A percentile compares a stretch with the other conserved stretches of the same genome.
These are phyloP conservation scores for Ophonus ardosiacus DNA, from an alignment of 2,888 invertebrate species.

Conservation along the genomic window DNA sequence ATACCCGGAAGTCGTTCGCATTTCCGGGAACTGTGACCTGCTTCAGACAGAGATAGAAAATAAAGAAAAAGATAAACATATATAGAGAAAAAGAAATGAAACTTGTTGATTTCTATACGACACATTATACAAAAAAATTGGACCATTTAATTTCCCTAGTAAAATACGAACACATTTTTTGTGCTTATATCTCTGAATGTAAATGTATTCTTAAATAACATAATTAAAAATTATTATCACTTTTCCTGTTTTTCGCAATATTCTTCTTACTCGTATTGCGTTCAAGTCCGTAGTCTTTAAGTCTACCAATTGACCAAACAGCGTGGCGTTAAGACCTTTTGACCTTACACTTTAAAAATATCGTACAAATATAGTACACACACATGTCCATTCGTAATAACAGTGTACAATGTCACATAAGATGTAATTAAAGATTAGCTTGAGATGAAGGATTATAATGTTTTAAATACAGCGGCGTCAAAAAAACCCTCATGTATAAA, in stretches of 20 bases:
- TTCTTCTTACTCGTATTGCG: not conserved
- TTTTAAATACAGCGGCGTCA: not conserved
- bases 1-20: slow-evolving; percentile 22
- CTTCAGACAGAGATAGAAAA: not conserved
- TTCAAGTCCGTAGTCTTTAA: slow-evolving; percentile 4
- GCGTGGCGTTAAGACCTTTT: slow-evolving; percentile 25
- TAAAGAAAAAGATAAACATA: not conserved
- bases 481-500: no score
- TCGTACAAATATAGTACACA: not conserved
- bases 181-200: no score
- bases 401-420: slow-evolving; percentile 38
- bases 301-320: slow-evolving; percentile 24
- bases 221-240: no score
- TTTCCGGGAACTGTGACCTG: slow-evolving; percentile 10
- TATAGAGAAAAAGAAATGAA: not conserved
- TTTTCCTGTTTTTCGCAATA: not conserved
- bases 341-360: slow-evolving; percentile 23
- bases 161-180: no score
- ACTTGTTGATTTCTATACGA: not conserved
- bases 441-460: slow-evolving; percentile 12
- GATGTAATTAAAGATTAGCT: slow-evolving; percentile 25
- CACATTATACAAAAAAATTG: not conserved
- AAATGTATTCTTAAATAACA: no score
- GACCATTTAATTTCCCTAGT: no score
- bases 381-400: not conserved